Conservation (phyloP, 2,113 vertebrate species). For the Corythornis cristatus region DNA sequence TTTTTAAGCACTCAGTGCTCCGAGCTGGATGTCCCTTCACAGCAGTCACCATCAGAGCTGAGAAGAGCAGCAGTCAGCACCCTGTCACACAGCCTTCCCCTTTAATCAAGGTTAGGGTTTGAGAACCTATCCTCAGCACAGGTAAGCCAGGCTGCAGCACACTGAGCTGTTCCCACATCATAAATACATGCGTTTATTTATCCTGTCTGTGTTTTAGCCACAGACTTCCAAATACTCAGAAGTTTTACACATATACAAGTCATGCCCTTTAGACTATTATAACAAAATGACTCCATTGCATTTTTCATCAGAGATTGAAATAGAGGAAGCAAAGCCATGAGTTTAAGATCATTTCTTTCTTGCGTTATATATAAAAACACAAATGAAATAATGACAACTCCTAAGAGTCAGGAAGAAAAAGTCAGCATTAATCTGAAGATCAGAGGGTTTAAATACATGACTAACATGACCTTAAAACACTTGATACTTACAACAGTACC, state of each 20-base stretch:
- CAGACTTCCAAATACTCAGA: background rate
- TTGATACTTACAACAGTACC: background rate
- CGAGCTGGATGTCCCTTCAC: background rate
- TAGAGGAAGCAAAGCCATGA: background rate
- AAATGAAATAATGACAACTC: background rate
- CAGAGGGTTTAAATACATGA: background rate
- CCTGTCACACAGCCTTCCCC: background rate
- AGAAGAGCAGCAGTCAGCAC: background rate
- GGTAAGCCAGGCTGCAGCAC: background rate
- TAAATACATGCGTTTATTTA: background rate
- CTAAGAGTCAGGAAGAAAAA: background rate
- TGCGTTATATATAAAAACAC: background rate
- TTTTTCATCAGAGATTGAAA: background rate
- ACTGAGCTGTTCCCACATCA: fast-evolving
- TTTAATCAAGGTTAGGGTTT: background rate
- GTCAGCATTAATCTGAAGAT: background rate
- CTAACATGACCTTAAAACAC: background rate
- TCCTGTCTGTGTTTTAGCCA: background rate
- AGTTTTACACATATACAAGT: background rate
- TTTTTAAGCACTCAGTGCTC: background rate
- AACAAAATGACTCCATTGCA: background rate
- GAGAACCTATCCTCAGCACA: background rate
- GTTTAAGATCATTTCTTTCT: background rate
- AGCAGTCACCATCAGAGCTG: background rate
- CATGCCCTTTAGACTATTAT: background rate